A percentile compares a stretch with the other conserved stretches of the same genome.
These are phyloP conservation scores for Panagrolaimus sp. DNA, from an alignment of 1,140 invertebrate genomes.

Conservation along the genomic window DNA sequence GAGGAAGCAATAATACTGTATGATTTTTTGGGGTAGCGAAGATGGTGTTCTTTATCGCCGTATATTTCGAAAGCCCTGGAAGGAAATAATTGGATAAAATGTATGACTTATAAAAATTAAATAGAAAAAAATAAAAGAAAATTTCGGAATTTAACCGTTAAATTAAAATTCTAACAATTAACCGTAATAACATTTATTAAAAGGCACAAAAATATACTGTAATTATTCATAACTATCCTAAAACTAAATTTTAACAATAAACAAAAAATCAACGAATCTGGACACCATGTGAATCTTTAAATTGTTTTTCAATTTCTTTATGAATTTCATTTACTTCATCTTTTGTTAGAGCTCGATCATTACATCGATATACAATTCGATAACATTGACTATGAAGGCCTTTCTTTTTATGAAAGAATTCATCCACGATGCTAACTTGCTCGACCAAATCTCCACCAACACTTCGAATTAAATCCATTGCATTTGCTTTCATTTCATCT, in stretches of 20 bases:
- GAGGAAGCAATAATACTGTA: not conserved
- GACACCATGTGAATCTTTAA: not conserved
- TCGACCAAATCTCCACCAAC: constrained; percentile 84
- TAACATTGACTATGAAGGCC: constrained; percentile 80
- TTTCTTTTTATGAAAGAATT: constrained; percentile 79
- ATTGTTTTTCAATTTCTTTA: constrained; percentile 67
- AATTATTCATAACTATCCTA: not conserved
- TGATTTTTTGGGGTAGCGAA: not conserved
- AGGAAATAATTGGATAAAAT: no score
- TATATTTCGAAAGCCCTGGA: no score
- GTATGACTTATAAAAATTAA: no score
- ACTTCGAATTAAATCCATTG: constrained; percentile 80
- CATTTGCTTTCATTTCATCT: constrained; percentile 50
- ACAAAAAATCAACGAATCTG: not conserved
- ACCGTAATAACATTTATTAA: not conserved
- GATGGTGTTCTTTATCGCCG: not conserved
- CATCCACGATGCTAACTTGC: constrained; percentile 70
- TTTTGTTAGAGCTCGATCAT: constrained; percentile 80
- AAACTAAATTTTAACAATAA: not conserved
- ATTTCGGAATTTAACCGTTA: constrained; percentile 3
- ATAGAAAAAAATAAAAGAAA: no score
- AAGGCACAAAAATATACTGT: not conserved
- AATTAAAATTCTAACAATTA: not conserved
- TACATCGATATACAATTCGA: constrained; percentile 84
- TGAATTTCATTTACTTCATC: constrained; percentile 81